Conservation (phyloP, 2,888 invertebrate species). For the Eulithis testata region DNA sequence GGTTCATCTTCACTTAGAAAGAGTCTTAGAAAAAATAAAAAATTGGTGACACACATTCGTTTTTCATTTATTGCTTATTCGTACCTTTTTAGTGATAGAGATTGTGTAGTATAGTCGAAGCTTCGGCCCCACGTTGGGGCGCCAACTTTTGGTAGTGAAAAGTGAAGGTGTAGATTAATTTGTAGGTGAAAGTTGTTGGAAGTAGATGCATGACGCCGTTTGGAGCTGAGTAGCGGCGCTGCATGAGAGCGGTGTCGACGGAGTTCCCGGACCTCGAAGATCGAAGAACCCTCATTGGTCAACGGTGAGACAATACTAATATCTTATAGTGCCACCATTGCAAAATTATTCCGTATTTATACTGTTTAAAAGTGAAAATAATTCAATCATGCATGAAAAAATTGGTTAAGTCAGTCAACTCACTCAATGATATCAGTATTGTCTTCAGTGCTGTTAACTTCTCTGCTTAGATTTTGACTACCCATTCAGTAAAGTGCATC, state of each 20-base stretch:
- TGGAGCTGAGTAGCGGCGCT: conserved; percentile 66
- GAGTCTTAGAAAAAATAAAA: conserved; percentile 74
- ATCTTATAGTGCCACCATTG: conserved; percentile 2
- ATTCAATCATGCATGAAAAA: conserved; percentile 32
- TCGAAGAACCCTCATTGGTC: conserved; percentile 52
- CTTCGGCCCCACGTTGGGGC: conserved; percentile 68
- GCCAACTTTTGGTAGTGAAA: conserved; percentile 52
- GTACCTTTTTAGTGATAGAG: conserved; percentile 67
- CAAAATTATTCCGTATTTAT: background rate
- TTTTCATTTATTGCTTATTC: conserved; percentile 82
- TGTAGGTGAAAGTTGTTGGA: conserved; percentile 50
- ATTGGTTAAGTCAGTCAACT: background rate
- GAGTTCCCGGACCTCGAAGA: conserved; percentile 46
- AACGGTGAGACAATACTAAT: conserved; percentile 60
- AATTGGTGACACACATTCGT: conserved; percentile 80
- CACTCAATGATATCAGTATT: conserved; percentile 56
- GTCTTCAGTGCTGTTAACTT: conserved; percentile 64
- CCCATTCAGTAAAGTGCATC: conserved; percentile 78
- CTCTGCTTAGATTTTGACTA: conserved; percentile 61
- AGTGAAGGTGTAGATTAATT: conserved; percentile 46
- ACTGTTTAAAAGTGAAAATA: conserved; percentile 2
- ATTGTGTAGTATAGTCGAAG: conserved; percentile 67
- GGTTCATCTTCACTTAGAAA: conserved; percentile 82
- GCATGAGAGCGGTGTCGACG: conserved; percentile 64
- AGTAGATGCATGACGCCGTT: conserved; percentile 74